These are phyloP conservation scores for Bombus pyrosoma DNA, from an alignment of 1,140 invertebrate species.

Conservation along the genomic window DNA sequence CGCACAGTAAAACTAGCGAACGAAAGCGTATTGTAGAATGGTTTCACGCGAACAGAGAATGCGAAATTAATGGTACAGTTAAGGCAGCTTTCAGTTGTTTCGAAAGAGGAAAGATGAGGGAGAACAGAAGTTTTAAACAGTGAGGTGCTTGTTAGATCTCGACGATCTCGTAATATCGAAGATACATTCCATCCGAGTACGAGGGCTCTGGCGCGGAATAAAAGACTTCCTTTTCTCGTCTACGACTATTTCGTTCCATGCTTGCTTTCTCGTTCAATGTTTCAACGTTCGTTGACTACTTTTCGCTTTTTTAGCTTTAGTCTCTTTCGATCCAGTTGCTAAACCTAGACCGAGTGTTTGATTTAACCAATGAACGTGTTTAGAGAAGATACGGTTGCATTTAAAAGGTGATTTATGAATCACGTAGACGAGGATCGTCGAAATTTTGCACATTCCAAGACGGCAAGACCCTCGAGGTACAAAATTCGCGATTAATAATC, in stretches of 20 bases:
- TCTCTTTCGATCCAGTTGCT: too few relatives aligned
- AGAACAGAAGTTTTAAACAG: constrained; percentile 10
- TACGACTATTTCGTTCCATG: background rate
- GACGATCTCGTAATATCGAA: constrained; percentile 53
- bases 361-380: background rate
- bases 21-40: background rate
- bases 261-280: background rate
- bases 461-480: constrained; percentile 53
- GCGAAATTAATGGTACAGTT: background rate
- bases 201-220: constrained; percentile 44
- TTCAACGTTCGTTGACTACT: too few relatives aligned
- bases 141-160: constrained; percentile 46
- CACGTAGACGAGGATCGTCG: constrained; percentile 37
- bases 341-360: background rate
- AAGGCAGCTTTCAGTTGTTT: background rate
- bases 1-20: background rate
- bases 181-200: constrained; percentile 65
- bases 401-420: background rate
- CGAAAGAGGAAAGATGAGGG: background rate
- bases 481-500: constrained; percentile 44
- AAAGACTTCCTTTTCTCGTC: constrained; percentile 59
- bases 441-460: constrained; percentile 44
- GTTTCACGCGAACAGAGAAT: background rate
- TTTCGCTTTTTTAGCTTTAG: background rate
- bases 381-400: background rate